phyloP scores from a whole-genome alignment of 1,140 invertebrate species.

The Panonychus citri region DNA sequence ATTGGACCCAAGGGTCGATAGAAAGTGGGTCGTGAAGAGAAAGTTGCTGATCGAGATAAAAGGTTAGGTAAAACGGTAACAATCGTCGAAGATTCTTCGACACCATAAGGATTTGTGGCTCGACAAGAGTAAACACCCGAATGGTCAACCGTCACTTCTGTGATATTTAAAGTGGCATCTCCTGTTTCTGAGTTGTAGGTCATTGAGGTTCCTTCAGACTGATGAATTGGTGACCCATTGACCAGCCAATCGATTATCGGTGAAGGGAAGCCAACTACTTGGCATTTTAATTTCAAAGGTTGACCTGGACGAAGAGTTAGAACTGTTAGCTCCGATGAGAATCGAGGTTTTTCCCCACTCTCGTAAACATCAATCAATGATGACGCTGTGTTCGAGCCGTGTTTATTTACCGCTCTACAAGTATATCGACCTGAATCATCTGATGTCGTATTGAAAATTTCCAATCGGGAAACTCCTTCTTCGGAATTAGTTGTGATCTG shows the following conservation, averaged over 20 bases:
- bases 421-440: constrained; percentile 27
- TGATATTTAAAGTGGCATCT: neutral
- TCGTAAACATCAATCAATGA: neutral
- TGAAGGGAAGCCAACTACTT: neutral
- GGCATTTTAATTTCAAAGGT: neutral
- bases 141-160: neutral
- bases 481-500: neutral
- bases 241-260: neutral
- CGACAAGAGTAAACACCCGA: neutral
- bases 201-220: neutral
- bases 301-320: neutral
- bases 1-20: neutral
- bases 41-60: neutral
- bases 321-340: neutral
- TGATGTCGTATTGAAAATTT: constrained; percentile 6
- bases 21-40: neutral
- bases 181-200: neutral
- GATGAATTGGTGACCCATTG: neutral
- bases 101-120: neutral
- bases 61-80: neutral
- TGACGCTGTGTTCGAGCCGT: neutral
- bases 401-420: constrained; percentile 1
- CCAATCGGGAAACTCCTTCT: neutral
- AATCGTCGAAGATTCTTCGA: neutral
- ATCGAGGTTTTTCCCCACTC: neutral